Evolutionary conservation across 2,888 invertebrate genomes (phyloP).

Genomic region (Sinotaia quadrata): DNA sequence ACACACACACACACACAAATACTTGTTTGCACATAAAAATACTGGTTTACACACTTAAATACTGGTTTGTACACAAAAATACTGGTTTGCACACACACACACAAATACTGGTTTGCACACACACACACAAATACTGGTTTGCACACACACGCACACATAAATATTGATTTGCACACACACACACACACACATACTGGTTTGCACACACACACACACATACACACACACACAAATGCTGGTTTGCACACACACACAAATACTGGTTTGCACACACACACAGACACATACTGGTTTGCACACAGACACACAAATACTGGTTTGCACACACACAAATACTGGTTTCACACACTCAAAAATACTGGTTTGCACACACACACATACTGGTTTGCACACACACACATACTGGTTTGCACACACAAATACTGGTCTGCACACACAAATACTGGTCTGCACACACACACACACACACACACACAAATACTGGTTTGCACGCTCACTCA

Average conservation of each 20-base stretch:
- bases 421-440: slow-evolving; percentile 9
- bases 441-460: no score
- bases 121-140: slow-evolving; percentile 2
- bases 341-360: neutral
- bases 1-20: slow-evolving; percentile 16
- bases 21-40: no score
- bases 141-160: slow-evolving; percentile 11
- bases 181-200: slow-evolving; percentile 11
- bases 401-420: slow-evolving; percentile 6
- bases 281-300: slow-evolving; percentile 6
- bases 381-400: neutral
- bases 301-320: no score
- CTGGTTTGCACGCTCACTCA: no score
- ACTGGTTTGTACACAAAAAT: neutral
- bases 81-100: neutral
- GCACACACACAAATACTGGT: no score
- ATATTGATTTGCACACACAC: slow-evolving; percentile 11
- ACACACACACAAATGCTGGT: neutral
- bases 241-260: neutral
- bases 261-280: neutral
- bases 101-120: neutral
- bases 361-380: neutral
- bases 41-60: no score
- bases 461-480: no score
- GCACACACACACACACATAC: no score